Evolutionary conservation across 2,888 invertebrate species (phyloP), one percentile per base, ranked within the genome.

Genomic region (Amorpha juglandis): DNA sequence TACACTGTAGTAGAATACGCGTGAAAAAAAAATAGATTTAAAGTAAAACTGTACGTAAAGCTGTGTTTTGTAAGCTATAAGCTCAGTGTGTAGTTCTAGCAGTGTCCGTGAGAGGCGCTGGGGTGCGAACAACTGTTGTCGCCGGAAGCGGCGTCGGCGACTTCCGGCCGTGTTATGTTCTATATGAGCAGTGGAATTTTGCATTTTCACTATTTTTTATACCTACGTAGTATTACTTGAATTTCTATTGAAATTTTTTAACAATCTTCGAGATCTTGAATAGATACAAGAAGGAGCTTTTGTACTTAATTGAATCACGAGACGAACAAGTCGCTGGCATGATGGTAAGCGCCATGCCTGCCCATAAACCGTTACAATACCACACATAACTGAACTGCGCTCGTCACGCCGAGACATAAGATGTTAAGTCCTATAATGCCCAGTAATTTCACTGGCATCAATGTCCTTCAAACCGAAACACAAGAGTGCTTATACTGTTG

Each of bases 141-240:
- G 77, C 87, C 90, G 92, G 92, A 92, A 88, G 86, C 86, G 83
- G 86, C 86, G 87, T 88, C 87, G 89, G 83, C 88, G 83, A 82
- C 87, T 87, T 92, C 92, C 92, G 91, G 87, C 78, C 87, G 80
- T 81, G 81, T 82, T 84, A 81, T 84, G 87, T 87, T 84, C 86
- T 86, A 80, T 87, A 85, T 80, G 83, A 78, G 76, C 79, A 78
- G 80, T 75, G 73, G 74, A 78, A 78, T 82, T 80, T 78, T 73
- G 78, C 81, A 78, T 81, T 89, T 87, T 83, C 81, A 82, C 79
- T 33, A 42, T 73, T 78, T 77, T 78, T 69, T 68, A 55, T 58
- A n/a, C n/a, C 53, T 16, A 55, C 33, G 19, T 58, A 58, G 58
- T 48, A 48, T 48, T 58, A n/a, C n/a, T 47, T 3, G 19, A 27